Base-by-base conservation (phyloP, 2,888 invertebrate genomes). In the Piscicola geometra region DNA sequence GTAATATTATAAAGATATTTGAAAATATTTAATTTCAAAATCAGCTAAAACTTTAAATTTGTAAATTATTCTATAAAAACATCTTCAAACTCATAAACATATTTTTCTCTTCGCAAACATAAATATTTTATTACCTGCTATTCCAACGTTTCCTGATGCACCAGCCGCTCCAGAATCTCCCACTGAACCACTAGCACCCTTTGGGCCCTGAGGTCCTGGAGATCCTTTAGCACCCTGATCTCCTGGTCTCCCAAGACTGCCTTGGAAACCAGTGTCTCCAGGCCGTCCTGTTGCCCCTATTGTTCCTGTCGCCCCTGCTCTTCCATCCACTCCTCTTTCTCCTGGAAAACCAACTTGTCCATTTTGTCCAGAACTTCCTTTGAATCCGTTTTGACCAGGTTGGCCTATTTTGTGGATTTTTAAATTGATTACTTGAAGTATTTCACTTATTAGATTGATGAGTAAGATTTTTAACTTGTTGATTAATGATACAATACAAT, bases 211-310 rank as follows among this genome's bases (percentile, higher is more conserved):
- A 32, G 75, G 41, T n/a, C 78, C 76, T 56, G 5, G 5, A 5
- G 60, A 71, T 15, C 76, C 76, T 56, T 28, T 21, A 12, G 78
- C 77, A 50, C 81, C 81, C 28, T 67, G 64, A n/a, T 50, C 76
- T 32, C 80, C 80, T 36, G 71, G 25, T 36, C 56, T 72, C n/a
- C 79, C 78, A 70, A 70, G 33, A 25, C 64, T 67, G 18, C 79
- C 79, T 47, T 72, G 70, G 25, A 50, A 70, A 75, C 78, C 78
- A 30, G 25, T 33, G 25, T 41, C 56, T 64, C 80, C 78, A 66
- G 28, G 25, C 15, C 25, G 30, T 28, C 70, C 70, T 25, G 70
- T 5, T 18, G 2, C 35, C 21, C 70, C 70, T 18, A 12, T 35
- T 3, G 25, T 12, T 47, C 70, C 70, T 9, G 12, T 12, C 3